Evolutionary conservation across 2,888 invertebrate species (phyloP).

Genomic region (Hymenopus coronatus): DNA sequence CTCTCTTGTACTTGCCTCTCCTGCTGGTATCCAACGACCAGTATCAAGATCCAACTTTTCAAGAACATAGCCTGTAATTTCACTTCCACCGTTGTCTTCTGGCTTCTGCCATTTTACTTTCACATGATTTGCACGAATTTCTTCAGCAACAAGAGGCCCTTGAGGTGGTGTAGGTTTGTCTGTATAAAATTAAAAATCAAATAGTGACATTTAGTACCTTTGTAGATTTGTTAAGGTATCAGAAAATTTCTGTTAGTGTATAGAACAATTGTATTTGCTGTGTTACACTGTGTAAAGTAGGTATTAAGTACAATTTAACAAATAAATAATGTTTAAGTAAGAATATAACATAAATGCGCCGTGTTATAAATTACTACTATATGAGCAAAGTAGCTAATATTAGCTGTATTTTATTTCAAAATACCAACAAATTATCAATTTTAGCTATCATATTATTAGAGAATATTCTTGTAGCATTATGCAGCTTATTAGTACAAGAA

Average conservation of each 20-base stretch:
- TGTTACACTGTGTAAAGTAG: background rate
- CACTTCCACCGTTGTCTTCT: conserved; percentile 82
- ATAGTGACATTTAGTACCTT: background rate
- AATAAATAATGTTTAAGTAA: too few species aligned
- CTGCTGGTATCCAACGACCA: conserved; percentile 94
- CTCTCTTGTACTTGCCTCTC: conserved; percentile 60
- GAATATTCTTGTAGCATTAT: too few species aligned
- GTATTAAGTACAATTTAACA: too few species aligned
- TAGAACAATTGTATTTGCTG: background rate
- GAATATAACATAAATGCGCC: too few species aligned
- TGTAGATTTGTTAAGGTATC: background rate
- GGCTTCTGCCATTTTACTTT: conserved; percentile 91
- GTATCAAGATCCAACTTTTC: conserved; percentile 97
- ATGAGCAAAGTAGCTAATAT: too few species aligned
- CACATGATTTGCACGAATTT: conserved; percentile 85
- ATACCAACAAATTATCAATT: too few species aligned
- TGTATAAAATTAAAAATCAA: conserved; percentile 38
- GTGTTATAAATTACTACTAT: too few species aligned
- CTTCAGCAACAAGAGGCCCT: conserved; percentile 82
- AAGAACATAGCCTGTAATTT: conserved; percentile 84
- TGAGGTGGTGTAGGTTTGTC: conserved; percentile 81
- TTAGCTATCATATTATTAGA: too few species aligned
- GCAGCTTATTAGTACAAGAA: too few species aligned
- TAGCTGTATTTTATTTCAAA: too few species aligned
- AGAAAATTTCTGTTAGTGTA: too few species aligned